Base-by-base conservation (phyloP, 2,113 vertebrate species). In the Nesogale talazaci region DNA sequence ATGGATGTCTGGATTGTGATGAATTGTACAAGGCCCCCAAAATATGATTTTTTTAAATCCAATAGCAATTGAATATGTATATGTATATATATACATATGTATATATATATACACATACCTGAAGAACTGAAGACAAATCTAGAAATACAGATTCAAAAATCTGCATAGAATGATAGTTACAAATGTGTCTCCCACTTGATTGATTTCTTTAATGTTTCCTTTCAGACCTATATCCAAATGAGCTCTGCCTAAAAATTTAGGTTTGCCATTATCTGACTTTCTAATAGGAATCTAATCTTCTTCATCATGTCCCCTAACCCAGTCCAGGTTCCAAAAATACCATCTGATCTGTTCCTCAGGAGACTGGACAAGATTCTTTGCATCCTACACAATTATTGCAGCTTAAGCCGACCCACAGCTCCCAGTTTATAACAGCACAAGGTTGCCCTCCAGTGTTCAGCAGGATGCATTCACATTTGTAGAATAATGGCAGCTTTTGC, bases 361-460 rank as follows among this genome's bases (percentile, higher is more conserved):
- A 78, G 23, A 82, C 25, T 42, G 5, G 19, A 31, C 14, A 85
- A 91, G 81, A 59, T 75, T 84, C 8, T 69, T 34, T 63, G 2
- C 27, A 34, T 67, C 46, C 56, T 85, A 23, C n/a, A 6, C 36
- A 42, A 17, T 46, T 78, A n/a, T 1, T 79, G 31, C 2, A 0
- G 25, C 42, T 92, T 86, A 40, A 38, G 36, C 19, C 20, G 17
- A n/a, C 20, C 23, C n/a, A 75, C 27, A 63, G 23, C 14, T 88
- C 52, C 79, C 61, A 65, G 77, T 23, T 70, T 94, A n/a, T 69
- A 89, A 91, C 6, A 80, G 92, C 83, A 70, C 83, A 89, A 86
- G 93, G 34, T 74, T 93, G 93, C 92, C 92, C 78, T 97, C 96
- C 94, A 89, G 93, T 89, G 96, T 87, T 67, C 57, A 65, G 11